Base-by-base conservation (phyloP, 2,113 vertebrate species). In the Catharus minimus region DNA sequence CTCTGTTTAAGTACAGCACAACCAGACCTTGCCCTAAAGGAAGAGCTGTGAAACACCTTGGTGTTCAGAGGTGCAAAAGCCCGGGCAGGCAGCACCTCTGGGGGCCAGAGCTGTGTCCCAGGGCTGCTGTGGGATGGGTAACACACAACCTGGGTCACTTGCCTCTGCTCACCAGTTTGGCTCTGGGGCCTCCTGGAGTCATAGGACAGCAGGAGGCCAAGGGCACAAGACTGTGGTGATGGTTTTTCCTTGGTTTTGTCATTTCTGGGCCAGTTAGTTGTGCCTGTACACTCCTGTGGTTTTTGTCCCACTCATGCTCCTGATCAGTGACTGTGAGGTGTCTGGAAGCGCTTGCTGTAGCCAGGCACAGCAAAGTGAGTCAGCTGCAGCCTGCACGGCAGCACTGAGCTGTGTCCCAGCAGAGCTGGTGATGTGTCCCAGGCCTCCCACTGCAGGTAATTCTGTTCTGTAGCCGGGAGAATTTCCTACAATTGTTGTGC, bases 101-200 rank as follows among this genome's bases (percentile, higher is more conserved):
- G 60, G 49, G 61, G 55, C 5, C 7, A 10, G 62, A 38, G 47
- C 64, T 44, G 55, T 69, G 67, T 26, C 20, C 57, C 0, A 0
- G 33, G 71, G 32, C 49, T 85, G 67, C 62, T 11, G 3, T 16
- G 52, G 58, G 52, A 33, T 57, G 10, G 24, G 74, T 39, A 30
- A 47, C 17, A 53, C 64, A 26, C 1, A 11, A 0, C 11, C 33
- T 0, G 0, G 53, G 55, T 84, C 20, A 4, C 43, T 65, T 26
- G 13, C 49, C 82, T 84, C 57, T 77, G 81, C 49, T 66, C 33
- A 6, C 72, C 64, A 5, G 15, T 68, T 52, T 50, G 43, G 12
- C 46, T 74, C 19, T 49, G 32, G 32, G 52, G 20, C 36, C 60
- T 83, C 49, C 69, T 16, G 49, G 27, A 47, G 18, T 58, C 67